These are phyloP conservation scores for Tetragonisca angustula DNA, from an alignment of 2,888 invertebrate genomes.

Conservation along the genomic window DNA sequence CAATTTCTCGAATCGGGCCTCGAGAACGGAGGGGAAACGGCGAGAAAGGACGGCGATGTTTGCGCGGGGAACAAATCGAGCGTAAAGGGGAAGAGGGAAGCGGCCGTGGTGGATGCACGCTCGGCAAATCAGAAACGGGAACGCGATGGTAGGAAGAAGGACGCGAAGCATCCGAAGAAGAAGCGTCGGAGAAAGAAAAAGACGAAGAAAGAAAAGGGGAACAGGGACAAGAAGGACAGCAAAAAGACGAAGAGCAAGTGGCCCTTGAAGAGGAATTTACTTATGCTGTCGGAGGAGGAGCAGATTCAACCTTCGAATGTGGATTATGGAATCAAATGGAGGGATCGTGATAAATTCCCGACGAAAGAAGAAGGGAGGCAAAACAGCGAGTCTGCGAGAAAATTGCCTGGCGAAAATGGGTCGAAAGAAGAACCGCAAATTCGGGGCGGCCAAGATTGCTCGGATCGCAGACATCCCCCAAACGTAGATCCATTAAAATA, in stretches of 20 bases:
- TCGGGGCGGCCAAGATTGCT: constrained; percentile 85
- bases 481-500: constrained; percentile 82
- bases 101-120: background rate
- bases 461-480: constrained; percentile 81
- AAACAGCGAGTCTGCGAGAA: background rate
- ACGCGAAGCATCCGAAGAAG: constrained; percentile 10
- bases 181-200: constrained; percentile 30
- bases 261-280: constrained; percentile 66
- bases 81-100: constrained; percentile 31
- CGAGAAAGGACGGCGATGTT: background rate
- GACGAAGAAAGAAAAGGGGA: constrained; percentile 41
- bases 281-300: constrained; percentile 54
- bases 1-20: background rate
- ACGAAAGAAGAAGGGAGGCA: too few species aligned
- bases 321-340: background rate
- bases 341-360: constrained; percentile 6
- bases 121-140: background rate
- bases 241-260: constrained; percentile 48
- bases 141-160: background rate
- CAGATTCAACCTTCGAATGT: background rate
- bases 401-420: background rate
- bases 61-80: background rate
- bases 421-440: constrained; percentile 71
- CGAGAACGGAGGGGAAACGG: background rate
- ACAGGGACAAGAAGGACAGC: constrained; percentile 32